Base-by-base conservation (phyloP, 2,797 vertebrate species). In the Heterohyrax brucei region DNA sequence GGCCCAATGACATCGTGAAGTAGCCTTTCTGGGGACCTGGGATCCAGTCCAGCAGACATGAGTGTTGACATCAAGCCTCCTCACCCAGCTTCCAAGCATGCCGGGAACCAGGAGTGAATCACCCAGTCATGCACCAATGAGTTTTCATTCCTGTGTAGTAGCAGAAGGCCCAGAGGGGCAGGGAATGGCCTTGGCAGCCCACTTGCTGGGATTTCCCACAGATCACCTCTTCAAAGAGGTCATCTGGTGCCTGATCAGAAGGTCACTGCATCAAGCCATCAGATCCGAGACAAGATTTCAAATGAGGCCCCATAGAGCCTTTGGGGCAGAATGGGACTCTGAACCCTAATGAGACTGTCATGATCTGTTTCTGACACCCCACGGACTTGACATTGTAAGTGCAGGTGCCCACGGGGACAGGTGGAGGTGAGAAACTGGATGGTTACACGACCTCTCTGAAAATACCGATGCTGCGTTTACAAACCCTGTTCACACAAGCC, bases 381-480 rank as follows among this genome's bases (percentile, higher is more conserved):
- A 50, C 76, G 2, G 81, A 62, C 33, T 7, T 13, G 48, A 24
- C 68, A 0, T 90, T 30, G 5, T 10, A 12, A 94, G 78, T 19
- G 62, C 48, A 66, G 61, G 85, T 50, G 78, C 75, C 88, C 48
- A 19, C 44, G 13, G 61, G 80, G 81, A 28, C 73, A 79, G 64
- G 44, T 21, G 7, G 73, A 82, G 64, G 46, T 64, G 61, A 87
- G 89, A 89, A 73, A 73, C 3, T 44, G 90, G 66, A 97, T 95
- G 84, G 96, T 95, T 93, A 97, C 91, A 94, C 88, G 93, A 96
- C 96, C 89, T 97, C 98, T 98, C 96, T 94, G 97, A 97, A 97
- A 93, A 87, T 70, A 97, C 88, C 88, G 95, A 91, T 95, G 39
- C n/a, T 62, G 93, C 94, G 73, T 90, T 95, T 94, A 90, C 77